These are phyloP conservation scores for Poeciliopsis paucimaculata DNA, from an alignment of 2,797 vertebrate species.

Conservation along the genomic window DNA sequence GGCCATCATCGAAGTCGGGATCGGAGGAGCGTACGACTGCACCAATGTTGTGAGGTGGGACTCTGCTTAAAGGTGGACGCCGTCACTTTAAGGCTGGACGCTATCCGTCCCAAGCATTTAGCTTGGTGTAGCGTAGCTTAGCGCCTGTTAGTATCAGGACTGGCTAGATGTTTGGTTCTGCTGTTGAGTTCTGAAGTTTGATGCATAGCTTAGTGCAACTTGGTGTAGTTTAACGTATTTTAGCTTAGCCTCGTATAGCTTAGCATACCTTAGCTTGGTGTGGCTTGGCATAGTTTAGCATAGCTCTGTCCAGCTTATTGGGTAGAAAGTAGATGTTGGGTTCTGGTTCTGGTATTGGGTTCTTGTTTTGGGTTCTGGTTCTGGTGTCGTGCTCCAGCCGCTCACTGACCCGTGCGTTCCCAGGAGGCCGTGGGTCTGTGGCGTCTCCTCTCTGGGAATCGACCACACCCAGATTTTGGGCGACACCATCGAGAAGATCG, in stretches of 20 bases:
- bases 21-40: constrained; percentile 93
- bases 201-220: no score
- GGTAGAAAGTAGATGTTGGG: no score
- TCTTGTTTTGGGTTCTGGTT: not conserved
- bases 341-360: not conserved
- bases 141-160: no score
- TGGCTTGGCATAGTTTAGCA: no score
- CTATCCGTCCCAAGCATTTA: not conserved
- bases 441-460: constrained; percentile 90
- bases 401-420: not conserved
- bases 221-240: no score
- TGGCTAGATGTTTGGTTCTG: no score
- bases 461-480: constrained; percentile 95
- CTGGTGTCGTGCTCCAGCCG: not conserved
- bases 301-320: no score
- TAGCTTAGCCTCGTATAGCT: no score
- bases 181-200: no score
- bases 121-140: no score
- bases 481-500: constrained; percentile 93
- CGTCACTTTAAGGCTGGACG: not conserved
- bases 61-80: not conserved
- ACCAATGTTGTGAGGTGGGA: constrained; percentile 94
- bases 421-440: constrained; percentile 92
- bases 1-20: constrained; percentile 94
- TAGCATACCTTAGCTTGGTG: no score